Base-by-base conservation (phyloP, 2,113 vertebrate species). In the Protobothrops flavoviridis region DNA sequence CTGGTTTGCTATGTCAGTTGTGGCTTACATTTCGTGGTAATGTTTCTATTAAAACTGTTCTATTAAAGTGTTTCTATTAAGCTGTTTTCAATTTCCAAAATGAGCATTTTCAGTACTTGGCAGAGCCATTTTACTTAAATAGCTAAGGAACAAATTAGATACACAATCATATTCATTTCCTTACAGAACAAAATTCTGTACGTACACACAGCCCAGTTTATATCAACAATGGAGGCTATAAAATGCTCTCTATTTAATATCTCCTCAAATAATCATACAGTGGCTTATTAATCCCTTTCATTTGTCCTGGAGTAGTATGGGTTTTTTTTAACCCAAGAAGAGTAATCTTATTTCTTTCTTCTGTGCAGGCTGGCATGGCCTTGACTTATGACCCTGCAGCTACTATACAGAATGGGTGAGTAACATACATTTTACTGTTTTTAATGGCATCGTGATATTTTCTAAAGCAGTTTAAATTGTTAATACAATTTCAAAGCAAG, bases 371-470 rank as follows among this genome's bases (percentile, higher is more conserved):
- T 97, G 98, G 99, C 96, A 99, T 99, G 99, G 98, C 99, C 97
- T 97, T 99, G 98, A 99, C 99, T 95, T 99, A 99, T 2, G 99
- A 99, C 96, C 99, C 99, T 92, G 97, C 98, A 96, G 98, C 98
- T 96, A 98, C 99, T 97, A 98, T 99, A 98, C 99, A 99, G 98
- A 99, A 99, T 94, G 99, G 99, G 99, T 99, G 98, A 99, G 99
- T 97, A 97, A 88, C 94, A 86, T 89, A 92, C 88, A 91, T 91
- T 96, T 96, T 94, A 95, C 33, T 94, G 33, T 92, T 93, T 52
- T 69, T 93, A 87, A 69, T 94, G 17, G 20, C 39, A 69, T 12
- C 29, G 59, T 23, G 9, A 39, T 93, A 4, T 95, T 64, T 91
- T 86, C 39, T 17, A 45, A 45, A 85, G 0, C 23, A 12, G 9